A percentile compares a stretch with the other conserved stretches of the same genome.
Evolutionary conservation across 2,888 invertebrate genomes (phyloP).

Genomic region (Iphiclides podalirius): DNA sequence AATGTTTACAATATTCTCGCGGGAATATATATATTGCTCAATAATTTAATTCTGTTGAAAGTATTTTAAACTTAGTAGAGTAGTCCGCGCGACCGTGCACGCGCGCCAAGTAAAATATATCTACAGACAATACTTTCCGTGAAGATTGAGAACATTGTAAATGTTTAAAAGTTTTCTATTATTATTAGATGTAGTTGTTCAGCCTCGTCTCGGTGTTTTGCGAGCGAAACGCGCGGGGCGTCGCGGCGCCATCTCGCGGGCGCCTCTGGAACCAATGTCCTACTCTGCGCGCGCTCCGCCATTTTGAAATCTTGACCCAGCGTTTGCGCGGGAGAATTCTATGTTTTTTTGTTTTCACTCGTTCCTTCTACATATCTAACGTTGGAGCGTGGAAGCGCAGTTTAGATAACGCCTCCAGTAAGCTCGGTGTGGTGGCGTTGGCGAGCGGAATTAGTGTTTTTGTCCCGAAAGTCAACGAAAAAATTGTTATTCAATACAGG

Average conservation of each 20-base stretch:
- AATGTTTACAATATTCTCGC: conserved; percentile 77
- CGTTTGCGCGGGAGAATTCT: neutral
- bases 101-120: conserved; percentile 55
- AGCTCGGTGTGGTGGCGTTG: conserved; percentile 64
- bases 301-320: conserved; percentile 7
- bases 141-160: conserved; percentile 63
- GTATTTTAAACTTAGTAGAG: conserved; percentile 70
- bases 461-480: conserved; percentile 79
- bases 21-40: conserved; percentile 70
- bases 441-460: conserved; percentile 52
- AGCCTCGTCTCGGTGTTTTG: conserved; percentile 63
- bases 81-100: conserved; percentile 70
- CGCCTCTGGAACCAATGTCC: conserved; percentile 52
- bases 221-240: conserved; percentile 58
- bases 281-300: conserved; percentile 44
- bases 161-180: conserved; percentile 58
- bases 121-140: conserved; percentile 79
- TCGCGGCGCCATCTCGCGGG: conserved; percentile 54
- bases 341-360: no score
- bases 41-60: conserved; percentile 77
- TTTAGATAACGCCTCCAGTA: conserved; percentile 56
- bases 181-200: conserved; percentile 75
- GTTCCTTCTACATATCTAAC: conserved; percentile 14
- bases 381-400: conserved; percentile 47
- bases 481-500: conserved; percentile 77